phyloP scores from a whole-genome alignment of 1,140 invertebrate species.

The Heliconius himera region DNA sequence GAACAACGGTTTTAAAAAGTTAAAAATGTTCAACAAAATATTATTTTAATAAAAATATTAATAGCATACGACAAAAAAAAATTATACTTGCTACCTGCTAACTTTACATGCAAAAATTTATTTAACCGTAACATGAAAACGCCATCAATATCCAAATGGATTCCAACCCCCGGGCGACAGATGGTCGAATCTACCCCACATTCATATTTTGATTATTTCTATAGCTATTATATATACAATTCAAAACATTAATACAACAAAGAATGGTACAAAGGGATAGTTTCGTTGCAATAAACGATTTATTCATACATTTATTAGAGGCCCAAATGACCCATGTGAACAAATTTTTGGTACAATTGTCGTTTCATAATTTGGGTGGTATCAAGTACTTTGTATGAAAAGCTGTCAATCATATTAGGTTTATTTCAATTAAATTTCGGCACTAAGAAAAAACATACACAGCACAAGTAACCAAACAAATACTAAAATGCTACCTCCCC shows the following conservation, averaged over 20 bases:
- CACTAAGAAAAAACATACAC: too few relatives aligned
- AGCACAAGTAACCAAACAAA: too few relatives aligned
- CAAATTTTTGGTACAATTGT: slow-evolving; percentile 32
- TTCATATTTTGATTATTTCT: slow-evolving; percentile 58
- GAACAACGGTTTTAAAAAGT: too few relatives aligned
- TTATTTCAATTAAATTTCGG: too few relatives aligned
- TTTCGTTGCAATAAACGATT: slow-evolving; percentile 48
- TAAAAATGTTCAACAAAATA: neutral
- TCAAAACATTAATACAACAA: slow-evolving; percentile 54
- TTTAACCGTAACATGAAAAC: slow-evolving; percentile 53
- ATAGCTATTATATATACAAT: slow-evolving; percentile 43
- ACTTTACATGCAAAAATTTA: slow-evolving; percentile 48
- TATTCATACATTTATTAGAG: slow-evolving; percentile 36
- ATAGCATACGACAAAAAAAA: neutral
- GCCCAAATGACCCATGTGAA: slow-evolving; percentile 42
- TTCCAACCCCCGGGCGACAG: slow-evolving; percentile 56
- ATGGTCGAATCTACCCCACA: slow-evolving; percentile 56
- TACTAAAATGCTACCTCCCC: too few relatives aligned
- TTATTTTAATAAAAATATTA: neutral
- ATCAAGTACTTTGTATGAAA: too few relatives aligned
- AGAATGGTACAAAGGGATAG: slow-evolving; percentile 45
- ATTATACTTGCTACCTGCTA: slow-evolving; percentile 1
- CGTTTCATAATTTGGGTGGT: neutral
- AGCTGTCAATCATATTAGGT: too few relatives aligned
- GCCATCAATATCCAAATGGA: slow-evolving; percentile 59